These are phyloP conservation scores for Argyrosomus regius DNA, from an alignment of 2,797 vertebrate species.

Conservation along the genomic window DNA sequence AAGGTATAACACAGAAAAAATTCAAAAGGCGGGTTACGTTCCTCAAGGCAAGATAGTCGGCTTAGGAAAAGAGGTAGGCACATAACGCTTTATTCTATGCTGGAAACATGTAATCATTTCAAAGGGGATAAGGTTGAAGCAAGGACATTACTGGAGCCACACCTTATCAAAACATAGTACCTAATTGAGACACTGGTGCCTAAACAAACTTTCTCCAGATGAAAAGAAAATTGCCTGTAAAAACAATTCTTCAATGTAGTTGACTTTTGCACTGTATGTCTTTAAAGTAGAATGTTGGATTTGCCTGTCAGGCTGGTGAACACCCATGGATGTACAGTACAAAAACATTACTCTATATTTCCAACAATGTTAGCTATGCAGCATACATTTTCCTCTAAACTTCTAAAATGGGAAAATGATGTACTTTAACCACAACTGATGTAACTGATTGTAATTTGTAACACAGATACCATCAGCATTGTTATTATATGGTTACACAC, in stretches of 20 bases:
- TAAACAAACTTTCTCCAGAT: slow-evolving; percentile 72
- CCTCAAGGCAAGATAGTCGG: slow-evolving; percentile 54
- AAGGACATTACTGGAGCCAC: slow-evolving; percentile 72
- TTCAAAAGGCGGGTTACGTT: slow-evolving; percentile 47
- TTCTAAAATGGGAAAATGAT: slow-evolving; percentile 21
- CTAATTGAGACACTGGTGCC: slow-evolving; percentile 74
- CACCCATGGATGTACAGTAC: slow-evolving; percentile 72
- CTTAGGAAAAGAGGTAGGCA: slow-evolving; percentile 58
- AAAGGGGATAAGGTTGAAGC: slow-evolving; percentile 77
- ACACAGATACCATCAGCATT: slow-evolving; percentile 20
- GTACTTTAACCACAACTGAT: slow-evolving; percentile 6
- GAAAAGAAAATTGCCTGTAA: slow-evolving; percentile 71
- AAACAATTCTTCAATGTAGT: slow-evolving; percentile 65
- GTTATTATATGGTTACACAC: slow-evolving; percentile 19
- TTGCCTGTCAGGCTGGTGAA: slow-evolving; percentile 76
- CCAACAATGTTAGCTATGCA: slow-evolving; percentile 45
- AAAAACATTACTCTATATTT: slow-evolving; percentile 65
- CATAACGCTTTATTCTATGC: slow-evolving; percentile 59
- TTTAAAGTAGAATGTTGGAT: slow-evolving; percentile 65
- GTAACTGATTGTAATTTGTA: slow-evolving; percentile 6
- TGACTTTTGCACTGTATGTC: slow-evolving; percentile 64
- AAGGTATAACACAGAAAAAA: slow-evolving; percentile 37
- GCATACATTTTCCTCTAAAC: slow-evolving; percentile 34
- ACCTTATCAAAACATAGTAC: slow-evolving; percentile 79
- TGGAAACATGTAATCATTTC: slow-evolving; percentile 76